Evolutionary conservation across 2,888 invertebrate genomes (phyloP).

Genomic region (Zele albiditarsus): DNA sequence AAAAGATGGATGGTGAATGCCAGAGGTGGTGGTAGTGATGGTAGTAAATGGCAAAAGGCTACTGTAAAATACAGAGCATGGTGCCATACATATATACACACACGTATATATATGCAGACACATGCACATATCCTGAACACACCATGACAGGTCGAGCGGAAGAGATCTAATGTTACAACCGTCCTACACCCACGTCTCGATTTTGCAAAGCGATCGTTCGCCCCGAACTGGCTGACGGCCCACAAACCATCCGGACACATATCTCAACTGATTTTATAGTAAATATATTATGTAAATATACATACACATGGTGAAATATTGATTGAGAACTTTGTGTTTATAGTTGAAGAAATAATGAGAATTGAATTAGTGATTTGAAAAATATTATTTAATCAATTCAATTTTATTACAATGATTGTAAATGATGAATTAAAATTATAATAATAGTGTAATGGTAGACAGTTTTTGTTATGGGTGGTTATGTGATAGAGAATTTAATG

Average conservation of each 20-base stretch:
- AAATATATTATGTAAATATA: conserved; percentile 5
- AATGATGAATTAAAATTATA: too few species aligned
- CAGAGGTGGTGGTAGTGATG: conserved; percentile 4
- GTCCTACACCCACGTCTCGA: conserved; percentile 24
- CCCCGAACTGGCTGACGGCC: conserved; percentile 56
- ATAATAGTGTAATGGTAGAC: too few species aligned
- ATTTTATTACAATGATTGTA: too few species aligned
- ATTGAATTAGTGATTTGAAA: too few species aligned
- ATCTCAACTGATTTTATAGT: conserved; percentile 42
- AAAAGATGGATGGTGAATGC: conserved; percentile 43
- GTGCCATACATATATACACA: background rate
- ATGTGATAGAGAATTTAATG: too few species aligned
- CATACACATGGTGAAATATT: background rate
- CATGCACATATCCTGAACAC: conserved; percentile 12
- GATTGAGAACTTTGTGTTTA: background rate
- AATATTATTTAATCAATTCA: too few species aligned
- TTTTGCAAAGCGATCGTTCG: conserved; percentile 31
- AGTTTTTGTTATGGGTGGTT: too few species aligned
- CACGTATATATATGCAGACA: background rate
- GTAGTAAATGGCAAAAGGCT: conserved; percentile 1
- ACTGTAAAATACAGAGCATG: background rate
- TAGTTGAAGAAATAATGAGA: too few species aligned
- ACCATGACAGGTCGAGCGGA: conserved; percentile 51
- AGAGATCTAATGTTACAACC: conserved; percentile 59
- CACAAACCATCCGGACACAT: conserved; percentile 50